Evolutionary conservation across 35 echinoderm and acorn worm genomes (phyloP), one percentile per base, ranked within the genome.

Genomic region (Apostichopus californicus): DNA sequence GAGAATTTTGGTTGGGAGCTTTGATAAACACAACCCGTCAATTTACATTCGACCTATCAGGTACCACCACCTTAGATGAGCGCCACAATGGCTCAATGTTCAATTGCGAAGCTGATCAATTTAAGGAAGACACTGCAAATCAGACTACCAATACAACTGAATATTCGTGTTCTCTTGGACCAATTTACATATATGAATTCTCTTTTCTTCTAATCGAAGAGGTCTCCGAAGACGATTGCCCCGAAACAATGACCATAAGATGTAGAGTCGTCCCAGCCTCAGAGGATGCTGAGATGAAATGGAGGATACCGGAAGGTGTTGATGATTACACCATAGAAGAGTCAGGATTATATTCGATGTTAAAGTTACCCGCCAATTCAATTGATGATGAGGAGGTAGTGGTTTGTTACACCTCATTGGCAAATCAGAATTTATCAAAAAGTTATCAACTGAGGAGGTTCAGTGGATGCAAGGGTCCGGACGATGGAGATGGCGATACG

Each of bases 391-490:
- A 20, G 71, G 7, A 7, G 15, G n/a, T 24, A 7, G 15, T 75
- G 18, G n/a, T 18, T 75, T 75, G 71, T 22, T n/a, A 75, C 1
- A 18, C 14, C 14, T 75, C 71, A 75, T n/a, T 75, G 6, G 14
- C 14, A 75, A 75, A 75, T n/a, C 71, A 75, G n/a, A 75, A 75
- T n/a, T n/a, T 75, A 22, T 75, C 71, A n/a, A 18, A 75, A 75
- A 75, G 14, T 22, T n/a, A 20, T 18, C 14, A 22, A 18, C 3
- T 75, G 71, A 75, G n/a, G 14, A 75, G 2, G 64, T 15, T 68
- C 11, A 0, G 34, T 46, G 64, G 64, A 68, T 18, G 11, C 11
- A 68, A 20, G 71, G 24, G 24, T 1, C n/a, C 15, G 17, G 14
- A 0, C 71, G 71, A 75, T 24, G 58, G 26, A 1, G 58, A 12